A percentile compares a stretch with the other conserved stretches of the same genome.
Conservation (phyloP, 2,888 invertebrate genomes). For the Aromia moschata region DNA sequence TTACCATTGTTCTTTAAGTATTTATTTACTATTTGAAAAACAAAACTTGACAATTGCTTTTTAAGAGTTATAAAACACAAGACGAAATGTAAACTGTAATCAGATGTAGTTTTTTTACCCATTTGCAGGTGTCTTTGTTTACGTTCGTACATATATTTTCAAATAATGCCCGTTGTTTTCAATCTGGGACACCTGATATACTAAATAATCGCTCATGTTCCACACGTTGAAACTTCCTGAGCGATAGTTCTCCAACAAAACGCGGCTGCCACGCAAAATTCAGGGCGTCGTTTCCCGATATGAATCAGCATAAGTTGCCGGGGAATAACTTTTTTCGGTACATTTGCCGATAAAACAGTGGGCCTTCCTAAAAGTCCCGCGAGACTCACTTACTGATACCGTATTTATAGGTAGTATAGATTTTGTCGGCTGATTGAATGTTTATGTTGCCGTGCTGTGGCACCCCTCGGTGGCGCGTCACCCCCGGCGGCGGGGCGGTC, state of each 20-base stretch:
- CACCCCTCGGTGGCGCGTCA: conserved; percentile 40
- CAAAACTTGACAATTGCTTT: too few species aligned
- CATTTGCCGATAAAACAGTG: conserved; percentile 61
- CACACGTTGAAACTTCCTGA: too few species aligned
- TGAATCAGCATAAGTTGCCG: conserved; percentile 30
- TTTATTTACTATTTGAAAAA: too few species aligned
- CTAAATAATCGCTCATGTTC: too few species aligned
- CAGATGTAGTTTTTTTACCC: too few species aligned
- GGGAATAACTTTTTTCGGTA: conserved; percentile 57
- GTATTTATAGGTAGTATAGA: conserved; percentile 63
- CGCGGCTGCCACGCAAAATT: neutral
- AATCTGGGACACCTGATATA: too few species aligned
- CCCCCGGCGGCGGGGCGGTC: conserved; percentile 30
- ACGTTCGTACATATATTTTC: too few species aligned
- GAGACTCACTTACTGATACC: conserved; percentile 62
- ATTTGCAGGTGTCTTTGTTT: too few species aligned
- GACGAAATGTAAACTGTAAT: too few species aligned
- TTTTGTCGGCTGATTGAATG: conserved; percentile 48
- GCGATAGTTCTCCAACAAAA: neutral
- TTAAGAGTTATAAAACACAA: too few species aligned
- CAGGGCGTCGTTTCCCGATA: conserved; percentile 26
- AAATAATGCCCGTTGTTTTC: too few species aligned
- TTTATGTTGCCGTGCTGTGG: conserved; percentile 44
- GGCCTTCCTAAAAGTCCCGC: conserved; percentile 55
- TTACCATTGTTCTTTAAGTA: too few species aligned